Evolutionary conservation across 2,113 vertebrate species (phyloP).

Genomic region (Paramisgurnus dabryanus): DNA sequence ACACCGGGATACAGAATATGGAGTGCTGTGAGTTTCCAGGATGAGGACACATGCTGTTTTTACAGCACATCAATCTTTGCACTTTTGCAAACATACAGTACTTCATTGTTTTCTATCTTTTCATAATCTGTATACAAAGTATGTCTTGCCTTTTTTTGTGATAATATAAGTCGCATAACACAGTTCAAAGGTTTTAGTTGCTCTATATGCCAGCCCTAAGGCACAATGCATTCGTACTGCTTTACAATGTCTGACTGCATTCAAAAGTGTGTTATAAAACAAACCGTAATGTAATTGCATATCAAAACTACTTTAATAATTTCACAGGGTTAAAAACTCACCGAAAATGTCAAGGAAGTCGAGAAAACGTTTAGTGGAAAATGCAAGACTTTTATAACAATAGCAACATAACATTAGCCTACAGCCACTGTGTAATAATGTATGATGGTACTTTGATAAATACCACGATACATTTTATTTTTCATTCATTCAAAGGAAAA

Average conservation of each 20-base stretch:
- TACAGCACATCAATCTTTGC: neutral
- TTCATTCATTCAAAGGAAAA: too few species aligned
- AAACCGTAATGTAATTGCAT: neutral
- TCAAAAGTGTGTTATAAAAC: neutral
- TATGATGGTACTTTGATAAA: too few species aligned
- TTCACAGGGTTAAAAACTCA: neutral
- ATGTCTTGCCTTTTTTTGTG: neutral
- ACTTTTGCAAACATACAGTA: constrained; percentile 6
- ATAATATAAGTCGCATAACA: neutral
- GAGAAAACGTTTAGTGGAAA: neutral
- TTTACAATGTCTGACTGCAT: neutral
- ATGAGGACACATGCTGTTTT: neutral
- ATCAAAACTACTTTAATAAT: neutral
- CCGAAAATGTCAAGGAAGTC: neutral
- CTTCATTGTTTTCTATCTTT: constrained; percentile 31
- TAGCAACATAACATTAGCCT: too few species aligned
- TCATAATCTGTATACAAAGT: constrained; percentile 2
- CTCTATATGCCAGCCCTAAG: neutral
- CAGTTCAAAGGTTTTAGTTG: neutral
- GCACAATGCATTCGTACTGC: constrained; percentile 1
- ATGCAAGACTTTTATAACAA: too few species aligned
- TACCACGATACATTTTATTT: too few species aligned
- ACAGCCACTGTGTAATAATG: too few species aligned
- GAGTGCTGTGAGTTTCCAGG: too few species aligned
- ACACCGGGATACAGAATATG: too few species aligned